Conservation (phyloP, 2,113 vertebrate genomes). For the Dendrocopos noguchii region DNA sequence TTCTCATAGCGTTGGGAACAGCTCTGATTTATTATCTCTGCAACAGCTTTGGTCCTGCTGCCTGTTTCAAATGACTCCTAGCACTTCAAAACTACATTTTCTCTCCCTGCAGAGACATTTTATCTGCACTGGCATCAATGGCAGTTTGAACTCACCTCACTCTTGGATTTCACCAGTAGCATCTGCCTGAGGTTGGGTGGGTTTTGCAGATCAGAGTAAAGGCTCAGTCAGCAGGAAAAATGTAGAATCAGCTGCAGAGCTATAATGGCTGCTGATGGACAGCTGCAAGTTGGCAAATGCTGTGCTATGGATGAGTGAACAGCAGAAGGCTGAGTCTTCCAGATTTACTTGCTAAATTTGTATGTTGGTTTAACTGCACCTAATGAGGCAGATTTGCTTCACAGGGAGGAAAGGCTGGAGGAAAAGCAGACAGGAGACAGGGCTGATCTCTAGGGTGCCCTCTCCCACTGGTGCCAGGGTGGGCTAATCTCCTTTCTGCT, state of each 20-base stretch:
- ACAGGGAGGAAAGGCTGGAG: neutral
- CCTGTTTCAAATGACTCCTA: neutral
- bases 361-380: neutral
- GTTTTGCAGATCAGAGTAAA: neutral
- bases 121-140: neutral
- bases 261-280: slow-evolving; percentile 30
- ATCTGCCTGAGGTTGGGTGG: slow-evolving; percentile 25
- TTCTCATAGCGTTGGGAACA: neutral
- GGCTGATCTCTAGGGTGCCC: neutral
- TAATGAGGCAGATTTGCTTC: neutral
- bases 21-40: slow-evolving; percentile 5
- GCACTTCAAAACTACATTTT: neutral
- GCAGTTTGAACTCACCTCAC: neutral
- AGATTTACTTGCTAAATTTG: neutral
- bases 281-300: slow-evolving; percentile 9
- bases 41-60: neutral
- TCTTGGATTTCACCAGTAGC: neutral
- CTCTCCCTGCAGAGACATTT: neutral
- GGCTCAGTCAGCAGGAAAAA: slow-evolving; percentile 48
- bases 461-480: accelerated
- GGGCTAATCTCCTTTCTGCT: neutral
- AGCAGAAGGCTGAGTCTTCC: neutral
- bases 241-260: neutral
- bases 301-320: neutral
- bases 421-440: neutral